Evolutionary conservation across 2,113 vertebrate genomes (phyloP).

Genomic region (Eptatretus burgeri): DNA sequence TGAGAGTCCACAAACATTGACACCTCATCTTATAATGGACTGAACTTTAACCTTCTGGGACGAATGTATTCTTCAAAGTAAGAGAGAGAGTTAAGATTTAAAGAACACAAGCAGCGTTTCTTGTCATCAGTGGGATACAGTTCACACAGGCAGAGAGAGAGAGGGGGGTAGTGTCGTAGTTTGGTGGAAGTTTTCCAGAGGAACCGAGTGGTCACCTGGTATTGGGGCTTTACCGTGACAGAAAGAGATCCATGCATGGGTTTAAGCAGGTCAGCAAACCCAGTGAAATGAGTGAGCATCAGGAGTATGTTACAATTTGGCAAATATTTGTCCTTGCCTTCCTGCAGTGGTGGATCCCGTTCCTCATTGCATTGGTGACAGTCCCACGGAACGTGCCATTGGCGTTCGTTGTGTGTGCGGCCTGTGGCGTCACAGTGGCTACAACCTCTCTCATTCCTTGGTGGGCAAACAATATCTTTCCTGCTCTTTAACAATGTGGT

Average conservation of each 20-base stretch:
- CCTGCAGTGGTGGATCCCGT: slow-evolving; percentile 21
- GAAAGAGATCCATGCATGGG: not conserved
- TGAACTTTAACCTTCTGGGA: too few species aligned
- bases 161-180: not conserved
- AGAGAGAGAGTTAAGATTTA: too few species aligned
- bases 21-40: too few species aligned
- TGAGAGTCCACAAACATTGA: not conserved
- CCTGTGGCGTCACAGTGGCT: slow-evolving; percentile 22
- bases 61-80: too few species aligned
- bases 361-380: slow-evolving; percentile 15
- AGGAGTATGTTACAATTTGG: too few species aligned
- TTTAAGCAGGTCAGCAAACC: too few species aligned
- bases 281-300: too few species aligned
- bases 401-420: slow-evolving; percentile 16
- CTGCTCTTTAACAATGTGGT: too few species aligned
- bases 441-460: slow-evolving; percentile 25
- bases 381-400: slow-evolving; percentile 19
- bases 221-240: not conserved
- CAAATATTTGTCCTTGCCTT: not conserved
- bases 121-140: too few species aligned
- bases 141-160: too few species aligned
- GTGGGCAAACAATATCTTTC: slow-evolving; percentile 15
- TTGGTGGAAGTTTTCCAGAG: slow-evolving; percentile 5
- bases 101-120: too few species aligned
- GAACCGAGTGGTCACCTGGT: not conserved